A percentile compares a stretch with the other conserved stretches of the same genome.
phyloP scores from a whole-genome alignment of 2,888 invertebrate genomes.

The Drosophila barbarae region DNA sequence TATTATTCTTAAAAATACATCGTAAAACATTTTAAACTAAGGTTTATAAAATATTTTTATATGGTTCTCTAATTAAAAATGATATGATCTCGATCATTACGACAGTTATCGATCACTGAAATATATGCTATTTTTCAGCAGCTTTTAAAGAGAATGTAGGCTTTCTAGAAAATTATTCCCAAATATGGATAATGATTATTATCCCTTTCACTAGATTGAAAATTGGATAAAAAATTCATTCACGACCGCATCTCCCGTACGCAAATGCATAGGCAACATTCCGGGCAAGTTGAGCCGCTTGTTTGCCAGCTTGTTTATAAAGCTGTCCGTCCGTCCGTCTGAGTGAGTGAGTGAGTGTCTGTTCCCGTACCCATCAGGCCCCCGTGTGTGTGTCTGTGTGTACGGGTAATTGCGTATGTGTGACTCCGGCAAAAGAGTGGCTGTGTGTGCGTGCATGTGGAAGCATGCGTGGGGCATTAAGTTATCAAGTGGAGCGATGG shows the following conservation, averaged over 20 bases:
- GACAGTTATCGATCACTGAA: background rate
- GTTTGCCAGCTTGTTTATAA: constrained; percentile 32
- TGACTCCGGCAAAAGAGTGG: constrained; percentile 2
- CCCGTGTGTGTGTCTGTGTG: background rate
- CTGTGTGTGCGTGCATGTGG: constrained; percentile 42
- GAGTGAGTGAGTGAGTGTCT: constrained; percentile 18
- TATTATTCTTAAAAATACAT: background rate
- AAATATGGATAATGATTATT: no score
- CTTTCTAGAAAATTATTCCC: background rate
- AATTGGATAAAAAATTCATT: background rate
- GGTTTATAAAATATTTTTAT: background rate
- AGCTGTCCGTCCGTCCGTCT: constrained; percentile 19
- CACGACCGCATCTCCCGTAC: constrained; percentile 22
- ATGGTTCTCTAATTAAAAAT: background rate
- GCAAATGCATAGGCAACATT: constrained; percentile 31
- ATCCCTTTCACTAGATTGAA: background rate
- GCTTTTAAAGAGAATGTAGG: background rate
- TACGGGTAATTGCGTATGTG: constrained; percentile 29
- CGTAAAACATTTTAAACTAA: background rate
- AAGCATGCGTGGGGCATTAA: constrained; percentile 68
- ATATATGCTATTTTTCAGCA: background rate
- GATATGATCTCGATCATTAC: background rate
- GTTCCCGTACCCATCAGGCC: background rate
- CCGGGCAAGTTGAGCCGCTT: constrained; percentile 21
- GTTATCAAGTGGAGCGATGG: constrained; percentile 55